Evolutionary conservation across 2,888 invertebrate species (phyloP).

Genomic region (Sphaerophoria taeniata): DNA sequence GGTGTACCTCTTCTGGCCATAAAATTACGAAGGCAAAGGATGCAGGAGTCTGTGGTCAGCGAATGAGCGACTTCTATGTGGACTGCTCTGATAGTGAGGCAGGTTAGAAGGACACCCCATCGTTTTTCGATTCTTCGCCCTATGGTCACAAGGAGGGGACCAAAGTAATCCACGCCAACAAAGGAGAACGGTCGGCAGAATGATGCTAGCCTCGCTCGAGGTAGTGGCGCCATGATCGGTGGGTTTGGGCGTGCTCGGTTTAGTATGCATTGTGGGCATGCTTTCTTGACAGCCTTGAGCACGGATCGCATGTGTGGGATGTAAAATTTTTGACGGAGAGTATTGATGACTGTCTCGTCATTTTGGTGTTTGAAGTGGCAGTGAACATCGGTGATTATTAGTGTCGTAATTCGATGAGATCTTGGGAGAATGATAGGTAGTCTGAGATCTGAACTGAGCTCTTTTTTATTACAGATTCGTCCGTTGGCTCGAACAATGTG

Average conservation of each 20-base stretch:
- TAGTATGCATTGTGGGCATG: slow-evolving; percentile 62
- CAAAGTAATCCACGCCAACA: too few species aligned
- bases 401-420: slow-evolving; percentile 6
- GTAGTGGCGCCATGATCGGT: slow-evolving; percentile 56
- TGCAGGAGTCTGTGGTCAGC: slow-evolving; percentile 34
- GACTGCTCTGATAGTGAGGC: slow-evolving; percentile 62
- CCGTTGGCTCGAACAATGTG: slow-evolving; percentile 7
- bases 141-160: slow-evolving; percentile 34
- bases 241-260: slow-evolving; percentile 37
- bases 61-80: slow-evolving; percentile 50
- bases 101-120: slow-evolving; percentile 51
- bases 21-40: slow-evolving; percentile 41
- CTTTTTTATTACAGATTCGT: not conserved
- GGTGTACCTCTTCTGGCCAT: slow-evolving; percentile 37
- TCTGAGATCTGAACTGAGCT: not conserved
- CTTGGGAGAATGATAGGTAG: slow-evolving; percentile 27
- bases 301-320: slow-evolving; percentile 10
- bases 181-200: slow-evolving; percentile 25
- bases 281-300: slow-evolving; percentile 42
- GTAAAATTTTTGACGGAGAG: not conserved
- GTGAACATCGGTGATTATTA: slow-evolving; percentile 6
- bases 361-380: slow-evolving; percentile 23
- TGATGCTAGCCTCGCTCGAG: not conserved
- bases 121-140: slow-evolving; percentile 54
- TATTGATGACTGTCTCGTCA: slow-evolving; percentile 19